These are phyloP conservation scores for Tor tambroides DNA, from an alignment of 2,113 vertebrate species.

Conservation along the genomic window DNA sequence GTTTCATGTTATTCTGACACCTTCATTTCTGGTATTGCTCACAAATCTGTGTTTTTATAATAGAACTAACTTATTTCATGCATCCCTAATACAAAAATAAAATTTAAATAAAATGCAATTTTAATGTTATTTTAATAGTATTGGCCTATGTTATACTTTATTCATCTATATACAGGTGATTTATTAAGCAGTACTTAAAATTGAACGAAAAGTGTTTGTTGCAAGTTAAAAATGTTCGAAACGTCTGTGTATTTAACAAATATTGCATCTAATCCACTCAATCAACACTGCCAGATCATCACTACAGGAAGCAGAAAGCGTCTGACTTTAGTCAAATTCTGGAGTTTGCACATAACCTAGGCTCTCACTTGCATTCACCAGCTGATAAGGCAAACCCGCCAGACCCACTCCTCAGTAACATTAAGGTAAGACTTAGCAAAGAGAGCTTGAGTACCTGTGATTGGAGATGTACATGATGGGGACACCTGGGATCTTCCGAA, in stretches of 20 bases:
- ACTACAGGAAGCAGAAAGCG: neutral
- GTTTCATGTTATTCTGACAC: too few relatives aligned
- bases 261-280: neutral
- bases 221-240: too few relatives aligned
- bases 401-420: too few relatives aligned
- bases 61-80: neutral
- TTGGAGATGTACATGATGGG: conserved; percentile 99
- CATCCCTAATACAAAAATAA: neutral
- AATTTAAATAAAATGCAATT: too few relatives aligned
- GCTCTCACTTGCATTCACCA: neutral
- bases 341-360: neutral
- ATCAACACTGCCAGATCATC: neutral
- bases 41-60: neutral
- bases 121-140: neutral
- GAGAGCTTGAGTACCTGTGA: conserved; percentile 82
- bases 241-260: neutral
- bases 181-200: neutral
- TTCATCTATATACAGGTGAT: too few relatives aligned
- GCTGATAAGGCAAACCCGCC: too few relatives aligned
- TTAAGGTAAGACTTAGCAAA: neutral
- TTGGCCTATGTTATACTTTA: neutral
- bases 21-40: neutral
- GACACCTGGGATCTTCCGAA: conserved; percentile 96
- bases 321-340: neutral
- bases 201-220: too few relatives aligned